phyloP scores from a whole-genome alignment of 35 echinoderm and acorn worm genomes.

The Holothuria glaberrima region DNA sequence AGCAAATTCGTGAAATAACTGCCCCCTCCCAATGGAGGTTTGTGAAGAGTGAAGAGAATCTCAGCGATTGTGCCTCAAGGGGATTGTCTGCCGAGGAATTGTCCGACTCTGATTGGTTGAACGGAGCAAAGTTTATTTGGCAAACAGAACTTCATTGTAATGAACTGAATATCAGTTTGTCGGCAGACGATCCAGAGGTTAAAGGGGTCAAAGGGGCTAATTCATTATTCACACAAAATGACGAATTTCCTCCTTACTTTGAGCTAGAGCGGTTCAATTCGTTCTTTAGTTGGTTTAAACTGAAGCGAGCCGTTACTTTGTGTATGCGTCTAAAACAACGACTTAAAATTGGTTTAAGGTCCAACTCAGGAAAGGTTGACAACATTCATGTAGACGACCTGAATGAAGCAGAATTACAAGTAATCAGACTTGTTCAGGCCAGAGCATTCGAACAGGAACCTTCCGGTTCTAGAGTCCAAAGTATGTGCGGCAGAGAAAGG shows the following conservation, averaged over 20 bases:
- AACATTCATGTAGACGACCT: not conserved
- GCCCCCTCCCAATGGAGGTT: conserved; percentile 62
- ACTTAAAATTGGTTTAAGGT: not conserved
- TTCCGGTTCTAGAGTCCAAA: not conserved
- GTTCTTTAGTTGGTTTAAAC: not conserved
- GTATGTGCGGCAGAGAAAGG: not conserved
- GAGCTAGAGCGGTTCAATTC: not conserved
- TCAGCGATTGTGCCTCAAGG: conserved; percentile 55
- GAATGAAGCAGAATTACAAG: conserved; percentile 20
- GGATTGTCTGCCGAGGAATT: conserved; percentile 21
- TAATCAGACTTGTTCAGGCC: conserved; percentile 22
- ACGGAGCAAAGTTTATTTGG: conserved; percentile 53
- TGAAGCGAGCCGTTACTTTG: not conserved
- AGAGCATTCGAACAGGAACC: conserved; percentile 26
- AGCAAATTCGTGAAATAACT: conserved; percentile 27
- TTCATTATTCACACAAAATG: not conserved
- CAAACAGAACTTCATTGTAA: not conserved
- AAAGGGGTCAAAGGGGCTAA: not conserved
- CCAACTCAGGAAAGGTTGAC: not conserved
- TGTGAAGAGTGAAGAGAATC: conserved; percentile 44
- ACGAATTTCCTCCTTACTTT: conserved; percentile 1
- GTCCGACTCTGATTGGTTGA: conserved; percentile 47
- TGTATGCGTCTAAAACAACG: not conserved
- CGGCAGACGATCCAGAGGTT: not conserved
- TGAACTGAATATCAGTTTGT: not conserved